These are phyloP conservation scores for Torymus texanus DNA, from an alignment of 2,888 invertebrate genomes.

Conservation along the genomic window DNA sequence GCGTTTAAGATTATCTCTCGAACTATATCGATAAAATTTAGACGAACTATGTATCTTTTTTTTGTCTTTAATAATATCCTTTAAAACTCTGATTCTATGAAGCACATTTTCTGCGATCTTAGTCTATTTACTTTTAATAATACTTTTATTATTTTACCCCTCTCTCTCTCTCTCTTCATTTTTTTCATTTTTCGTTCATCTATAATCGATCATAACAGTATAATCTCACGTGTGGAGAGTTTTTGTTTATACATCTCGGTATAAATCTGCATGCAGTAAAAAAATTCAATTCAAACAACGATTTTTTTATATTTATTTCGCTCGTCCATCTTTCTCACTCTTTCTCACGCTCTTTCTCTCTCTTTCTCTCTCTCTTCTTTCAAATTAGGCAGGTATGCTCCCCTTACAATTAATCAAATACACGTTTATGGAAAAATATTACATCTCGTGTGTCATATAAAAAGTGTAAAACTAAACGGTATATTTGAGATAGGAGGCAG, in stretches of 20 bases:
- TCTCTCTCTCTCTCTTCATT: neutral
- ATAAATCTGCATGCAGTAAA: slow-evolving; percentile 9
- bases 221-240: neutral
- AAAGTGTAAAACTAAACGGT: slow-evolving; percentile 39
- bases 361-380: neutral
- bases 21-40: slow-evolving; percentile 6
- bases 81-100: slow-evolving; percentile 16
- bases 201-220: neutral
- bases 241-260: neutral
- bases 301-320: neutral
- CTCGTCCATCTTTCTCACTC: no score
- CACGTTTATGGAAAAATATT: slow-evolving; percentile 13
- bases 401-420: neutral
- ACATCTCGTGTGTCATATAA: slow-evolving; percentile 35
- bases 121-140: neutral
- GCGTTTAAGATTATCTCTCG: neutral
- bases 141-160: neutral
- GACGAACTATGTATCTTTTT: neutral
- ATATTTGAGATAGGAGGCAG: neutral
- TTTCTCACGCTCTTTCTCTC: no score
- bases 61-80: no score
- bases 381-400: slow-evolving; percentile 33
- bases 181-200: neutral
- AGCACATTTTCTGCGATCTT: neutral
- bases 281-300: slow-evolving; percentile 17